Evolutionary conservation across 2,113 vertebrate genomes (phyloP).

Genomic region (Bos javanicus): DNA sequence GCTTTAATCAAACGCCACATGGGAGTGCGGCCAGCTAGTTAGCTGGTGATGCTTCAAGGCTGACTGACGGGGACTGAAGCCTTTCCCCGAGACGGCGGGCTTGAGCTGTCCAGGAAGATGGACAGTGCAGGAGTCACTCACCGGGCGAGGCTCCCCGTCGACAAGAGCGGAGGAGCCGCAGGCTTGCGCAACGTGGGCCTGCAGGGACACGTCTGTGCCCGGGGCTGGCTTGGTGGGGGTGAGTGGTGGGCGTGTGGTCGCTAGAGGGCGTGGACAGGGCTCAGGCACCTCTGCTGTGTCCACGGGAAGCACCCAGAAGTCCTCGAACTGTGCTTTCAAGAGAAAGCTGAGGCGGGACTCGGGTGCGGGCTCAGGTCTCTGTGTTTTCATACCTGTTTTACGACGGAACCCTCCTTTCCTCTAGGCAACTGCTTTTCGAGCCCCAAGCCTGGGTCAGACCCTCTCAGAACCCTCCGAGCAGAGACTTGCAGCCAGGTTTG

Average conservation of each 20-base stretch:
- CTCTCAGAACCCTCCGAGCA: not conserved
- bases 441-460: not conserved
- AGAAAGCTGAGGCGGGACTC: not conserved
- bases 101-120: conserved; percentile 55
- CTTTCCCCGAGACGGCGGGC: conserved; percentile 32
- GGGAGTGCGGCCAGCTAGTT: conserved; percentile 47
- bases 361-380: not conserved
- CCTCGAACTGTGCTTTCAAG: not conserved
- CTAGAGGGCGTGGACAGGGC: not conserved
- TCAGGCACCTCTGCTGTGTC: not conserved
- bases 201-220: conserved; percentile 17
- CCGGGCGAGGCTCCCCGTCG: conserved; percentile 1
- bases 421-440: not conserved
- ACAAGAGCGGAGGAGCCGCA: not conserved
- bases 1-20: conserved; percentile 49
- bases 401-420: not conserved
- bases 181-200: not conserved
- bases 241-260: not conserved
- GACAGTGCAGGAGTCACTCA: not conserved
- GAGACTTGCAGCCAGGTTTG: not conserved
- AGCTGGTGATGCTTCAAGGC: conserved; percentile 31
- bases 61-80: conserved; percentile 37
- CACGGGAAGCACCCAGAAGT: not conserved
- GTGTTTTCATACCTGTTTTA: not conserved
- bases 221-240: not conserved